A percentile compares a stretch with the other conserved stretches of the same genome.
Conservation (phyloP, 2,113 vertebrate species). For the Clarias magur region DNA sequence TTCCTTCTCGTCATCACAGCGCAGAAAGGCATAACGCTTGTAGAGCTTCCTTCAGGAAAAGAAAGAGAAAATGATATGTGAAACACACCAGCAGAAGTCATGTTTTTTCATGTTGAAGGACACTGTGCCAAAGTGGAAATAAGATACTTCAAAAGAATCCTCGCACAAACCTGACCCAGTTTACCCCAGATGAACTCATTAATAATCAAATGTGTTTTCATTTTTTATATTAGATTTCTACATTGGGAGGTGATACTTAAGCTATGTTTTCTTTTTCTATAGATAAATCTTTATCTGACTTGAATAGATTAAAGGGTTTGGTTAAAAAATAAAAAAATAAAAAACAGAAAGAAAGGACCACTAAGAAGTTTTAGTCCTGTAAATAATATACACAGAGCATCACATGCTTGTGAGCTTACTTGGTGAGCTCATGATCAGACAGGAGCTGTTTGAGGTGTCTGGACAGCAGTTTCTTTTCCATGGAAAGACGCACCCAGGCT, state of each 20-base stretch:
- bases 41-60: conserved; percentile 87
- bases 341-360: not conserved
- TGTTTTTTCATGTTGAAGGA: conserved; percentile 7
- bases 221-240: conserved; percentile 64
- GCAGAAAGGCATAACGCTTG: conserved; percentile 96
- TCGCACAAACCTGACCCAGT: conserved; percentile 62
- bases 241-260: conserved; percentile 54
- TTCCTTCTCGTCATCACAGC: conserved; percentile 98
- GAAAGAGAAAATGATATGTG: conserved; percentile 39
- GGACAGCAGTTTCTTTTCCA: conserved; percentile 98
- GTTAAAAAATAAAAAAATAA: not conserved
- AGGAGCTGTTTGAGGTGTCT: conserved; percentile 95
- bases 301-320: not conserved
- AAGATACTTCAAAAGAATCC: not conserved
- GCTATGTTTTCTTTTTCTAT: conserved; percentile 58
- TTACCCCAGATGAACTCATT: conserved; percentile 58
- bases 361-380: not conserved
- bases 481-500: conserved; percentile 96
- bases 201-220: conserved; percentile 69
- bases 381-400: not conserved
- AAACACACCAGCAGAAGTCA: not conserved
- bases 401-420: conserved; percentile 73
- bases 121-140: not conserved
- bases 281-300: not conserved
- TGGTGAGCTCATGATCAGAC: conserved; percentile 93